A percentile compares a stretch with the other conserved stretches of the same genome.
Evolutionary conservation across 1,140 invertebrate species (phyloP).

Genomic region (Anadara kagoshimensis): DNA sequence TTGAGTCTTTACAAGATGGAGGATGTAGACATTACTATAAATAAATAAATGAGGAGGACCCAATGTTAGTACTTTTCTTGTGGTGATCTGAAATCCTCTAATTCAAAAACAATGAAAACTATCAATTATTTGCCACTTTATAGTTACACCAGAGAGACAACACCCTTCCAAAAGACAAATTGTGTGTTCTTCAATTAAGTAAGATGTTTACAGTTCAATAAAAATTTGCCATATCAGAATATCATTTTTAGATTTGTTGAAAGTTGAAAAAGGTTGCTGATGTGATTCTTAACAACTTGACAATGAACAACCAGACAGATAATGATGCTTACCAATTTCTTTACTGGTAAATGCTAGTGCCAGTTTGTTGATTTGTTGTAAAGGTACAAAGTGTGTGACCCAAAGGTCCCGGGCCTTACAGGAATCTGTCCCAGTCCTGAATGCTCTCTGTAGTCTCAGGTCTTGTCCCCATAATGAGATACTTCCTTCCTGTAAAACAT

Average conservation of each 20-base stretch:
- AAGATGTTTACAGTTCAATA: too few species aligned
- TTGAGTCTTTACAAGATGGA: too few species aligned
- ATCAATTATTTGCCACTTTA: too few species aligned
- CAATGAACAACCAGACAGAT: background rate
- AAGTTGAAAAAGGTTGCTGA: too few species aligned
- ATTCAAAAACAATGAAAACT: too few species aligned
- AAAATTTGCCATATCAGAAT: too few species aligned
- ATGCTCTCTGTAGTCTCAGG: slow-evolving; percentile 61
- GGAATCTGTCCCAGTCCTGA: slow-evolving; percentile 69
- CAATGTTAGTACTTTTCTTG: too few species aligned
- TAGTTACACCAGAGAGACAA: too few species aligned
- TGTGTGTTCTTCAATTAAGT: too few species aligned
- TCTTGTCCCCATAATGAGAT: slow-evolving; percentile 69
- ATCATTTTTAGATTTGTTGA: too few species aligned
- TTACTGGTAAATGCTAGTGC: slow-evolving; percentile 73
- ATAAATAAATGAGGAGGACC: background rate
- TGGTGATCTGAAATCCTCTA: too few species aligned
- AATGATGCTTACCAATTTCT: slow-evolving; percentile 67
- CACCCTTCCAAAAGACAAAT: too few species aligned
- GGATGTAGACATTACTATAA: background rate
- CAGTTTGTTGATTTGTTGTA: slow-evolving; percentile 73
- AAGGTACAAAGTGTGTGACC: slow-evolving; percentile 72
- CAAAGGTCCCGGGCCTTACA: slow-evolving; percentile 71
- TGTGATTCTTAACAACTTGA: background rate
- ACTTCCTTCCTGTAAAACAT: slow-evolving; percentile 66